These are phyloP conservation scores for Scaptomyza flava DNA, from an alignment of 2,888 invertebrate species.

Conservation along the genomic window DNA sequence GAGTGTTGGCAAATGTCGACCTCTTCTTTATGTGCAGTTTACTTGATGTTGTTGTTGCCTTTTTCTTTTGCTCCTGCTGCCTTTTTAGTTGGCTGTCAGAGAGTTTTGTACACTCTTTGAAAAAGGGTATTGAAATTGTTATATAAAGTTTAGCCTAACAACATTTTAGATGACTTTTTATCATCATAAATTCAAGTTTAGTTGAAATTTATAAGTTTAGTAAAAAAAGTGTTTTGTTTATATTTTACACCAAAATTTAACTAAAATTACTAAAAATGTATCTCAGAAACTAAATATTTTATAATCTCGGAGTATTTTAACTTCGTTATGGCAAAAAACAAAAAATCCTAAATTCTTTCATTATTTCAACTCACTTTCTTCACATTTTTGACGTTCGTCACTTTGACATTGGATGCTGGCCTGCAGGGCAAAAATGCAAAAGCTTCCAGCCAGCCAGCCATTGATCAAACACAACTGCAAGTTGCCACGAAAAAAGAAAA, in stretches of 20 bases:
- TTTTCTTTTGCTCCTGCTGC: slow-evolving; percentile 3
- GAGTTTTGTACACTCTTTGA: slow-evolving; percentile 9
- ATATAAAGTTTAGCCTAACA: not conserved
- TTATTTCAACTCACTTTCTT: not conserved
- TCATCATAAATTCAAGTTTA: too few species aligned
- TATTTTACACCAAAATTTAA: too few species aligned
- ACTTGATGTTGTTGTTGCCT: slow-evolving; percentile 6
- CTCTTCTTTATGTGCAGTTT: slow-evolving; percentile 58
- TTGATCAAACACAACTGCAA: slow-evolving; percentile 27
- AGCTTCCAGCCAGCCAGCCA: slow-evolving; percentile 58
- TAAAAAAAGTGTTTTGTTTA: too few species aligned
- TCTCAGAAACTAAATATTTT: too few species aligned
- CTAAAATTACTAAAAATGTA: too few species aligned
- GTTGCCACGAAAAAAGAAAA: slow-evolving; percentile 8
- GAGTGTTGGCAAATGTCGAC: slow-evolving; percentile 68
- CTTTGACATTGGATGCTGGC: slow-evolving; percentile 19
- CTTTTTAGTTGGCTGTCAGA: slow-evolving; percentile 27
- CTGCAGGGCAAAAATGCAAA: not conserved
- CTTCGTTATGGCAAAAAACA: too few species aligned
- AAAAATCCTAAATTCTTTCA: not conserved
- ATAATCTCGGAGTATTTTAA: too few species aligned
- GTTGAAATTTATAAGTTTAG: too few species aligned
- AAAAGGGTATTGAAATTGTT: not conserved
- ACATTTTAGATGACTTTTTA: too few species aligned
- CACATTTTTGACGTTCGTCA: slow-evolving; percentile 32